Evolutionary conservation across 1,140 invertebrate genomes (phyloP), one percentile per base, ranked within the genome.

Genomic region (Drosophila watanabei): DNA sequence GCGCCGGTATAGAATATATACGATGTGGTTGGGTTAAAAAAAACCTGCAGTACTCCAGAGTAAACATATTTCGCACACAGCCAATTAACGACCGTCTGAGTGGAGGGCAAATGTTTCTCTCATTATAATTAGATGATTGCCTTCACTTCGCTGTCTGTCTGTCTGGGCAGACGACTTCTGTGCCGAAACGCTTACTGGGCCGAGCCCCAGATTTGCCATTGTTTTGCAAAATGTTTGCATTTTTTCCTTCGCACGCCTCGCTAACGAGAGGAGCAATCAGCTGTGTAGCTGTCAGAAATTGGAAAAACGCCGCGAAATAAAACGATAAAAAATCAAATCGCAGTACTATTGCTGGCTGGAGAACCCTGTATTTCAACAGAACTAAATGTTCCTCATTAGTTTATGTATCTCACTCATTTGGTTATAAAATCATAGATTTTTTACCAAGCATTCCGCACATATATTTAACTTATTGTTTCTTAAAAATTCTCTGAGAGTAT

Each of bases 91-190:
- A 59, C 11, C 20, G 70, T 35, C 48, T 64, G 62, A 61, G 64
- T 61, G 43, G 64, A 79, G 65, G 76, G 51, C 75, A 79, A 71
- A 63, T 78, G 75, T 62, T 79, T 75, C 35, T 78, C 63, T 77
- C 72, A 73, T 78, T 82, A 78, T 79, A 82, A 82, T 82, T 82
- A 78, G 79, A 73, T 46, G 57, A 79, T 79, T 75, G 48, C 54
- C 61, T 54, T 59, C 45, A 62, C 62, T 39, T 57, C 14, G 24
- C 20, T 58, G 24, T 57, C 62, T 32, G 52, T 39, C 62, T 51
- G 52, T 11, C 54, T 51, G 46, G 18, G 18, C 18, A 35, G 32
- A 35, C 13, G 33, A 59, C 45, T 72, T 58, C 10, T 39, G 24
- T 33, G 33, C 33, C 28, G 65, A 56, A 43, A 54, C 61, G 41